Evolutionary conservation across 1,140 invertebrate species (phyloP).

Genomic region (Bombus picipes): DNA sequence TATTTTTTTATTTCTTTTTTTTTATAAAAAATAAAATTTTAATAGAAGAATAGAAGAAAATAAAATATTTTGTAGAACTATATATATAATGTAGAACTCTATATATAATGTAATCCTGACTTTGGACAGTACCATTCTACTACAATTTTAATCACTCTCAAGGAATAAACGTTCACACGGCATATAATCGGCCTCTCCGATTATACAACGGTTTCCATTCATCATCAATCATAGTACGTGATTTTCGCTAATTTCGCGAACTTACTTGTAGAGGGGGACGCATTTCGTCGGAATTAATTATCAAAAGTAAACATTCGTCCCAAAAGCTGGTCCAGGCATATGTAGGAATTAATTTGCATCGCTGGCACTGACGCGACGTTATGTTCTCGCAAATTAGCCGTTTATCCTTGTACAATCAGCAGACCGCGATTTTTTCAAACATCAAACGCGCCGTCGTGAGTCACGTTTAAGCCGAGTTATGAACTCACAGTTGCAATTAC

Average conservation of each 20-base stretch:
- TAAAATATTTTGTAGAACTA: not conserved
- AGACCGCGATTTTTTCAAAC: constrained; percentile 4
- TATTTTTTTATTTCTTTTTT: no score
- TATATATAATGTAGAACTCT: no score
- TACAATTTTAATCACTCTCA: not conserved
- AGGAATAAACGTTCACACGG: not conserved
- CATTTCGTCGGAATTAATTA: not conserved
- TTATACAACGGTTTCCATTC: not conserved
- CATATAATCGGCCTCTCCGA: not conserved
- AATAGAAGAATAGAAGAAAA: no score
- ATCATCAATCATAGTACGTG: not conserved
- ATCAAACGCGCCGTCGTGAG: not conserved
- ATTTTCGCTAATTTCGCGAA: not conserved
- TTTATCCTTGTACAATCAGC: not conserved
- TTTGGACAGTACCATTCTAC: not conserved
- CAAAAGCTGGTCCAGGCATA: not conserved
- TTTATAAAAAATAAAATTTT: not conserved
- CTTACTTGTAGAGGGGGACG: not conserved
- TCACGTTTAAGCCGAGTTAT: constrained; percentile 21
- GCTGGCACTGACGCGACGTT: not conserved
- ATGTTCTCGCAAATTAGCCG: constrained; percentile 6
- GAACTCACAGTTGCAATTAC: constrained; percentile 40
- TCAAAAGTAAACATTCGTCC: constrained; percentile 18
- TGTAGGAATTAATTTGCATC: constrained; percentile 3
- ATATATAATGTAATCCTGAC: not conserved